Evolutionary conservation across 2,113 vertebrate species (phyloP), one percentile per base, ranked within the genome.

Genomic region (Sigmodon hispidus): DNA sequence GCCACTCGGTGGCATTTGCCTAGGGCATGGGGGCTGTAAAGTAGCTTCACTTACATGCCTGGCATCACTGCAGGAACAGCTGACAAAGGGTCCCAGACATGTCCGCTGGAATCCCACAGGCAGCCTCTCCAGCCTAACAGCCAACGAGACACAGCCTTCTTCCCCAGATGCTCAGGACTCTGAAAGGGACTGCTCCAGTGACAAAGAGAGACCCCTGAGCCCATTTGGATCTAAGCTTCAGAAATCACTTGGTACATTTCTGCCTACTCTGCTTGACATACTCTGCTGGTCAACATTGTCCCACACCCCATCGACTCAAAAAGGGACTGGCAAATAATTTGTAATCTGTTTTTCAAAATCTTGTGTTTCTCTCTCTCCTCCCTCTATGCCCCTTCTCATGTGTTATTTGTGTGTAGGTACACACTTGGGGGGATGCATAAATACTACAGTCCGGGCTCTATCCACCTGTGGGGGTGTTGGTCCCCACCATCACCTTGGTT

Each of bases 341-440:
- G 43, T 48, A 93, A n/a, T 79, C 50, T 17, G 11, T n/a, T 40
- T 40, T 72, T 72, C 36, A 72, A 72, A n/a, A n/a, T 59, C 52
- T 40, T 57, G 50, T 80, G 50, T 31, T 57, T 80, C 34, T 59
- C 52, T 81, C 19, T 57, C 52, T n/a, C 9, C 29, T 45, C 31
- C 48, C 34, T 17, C 17, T 34, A 3, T 10, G 50, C 50, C 45
- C 40, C 9, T 55, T 17, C 76, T 55, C 7, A 9, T 40, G n/a
- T 81, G 4, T 55, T 57, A 55, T 81, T 40, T 81, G 36, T 16
- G n/a, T 59, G 79, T 59, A 24, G 12, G 36, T 81, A 5, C 50
- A 55, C 15, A 15, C 31, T 21, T 3, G 22, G 15, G 36, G 1
- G 0, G 11, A 5, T 26, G n/a, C 22, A 2, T 13, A 22, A 36